phyloP scores from a whole-genome alignment of 2,888 invertebrate species.

The Platycnemis pennipes region DNA sequence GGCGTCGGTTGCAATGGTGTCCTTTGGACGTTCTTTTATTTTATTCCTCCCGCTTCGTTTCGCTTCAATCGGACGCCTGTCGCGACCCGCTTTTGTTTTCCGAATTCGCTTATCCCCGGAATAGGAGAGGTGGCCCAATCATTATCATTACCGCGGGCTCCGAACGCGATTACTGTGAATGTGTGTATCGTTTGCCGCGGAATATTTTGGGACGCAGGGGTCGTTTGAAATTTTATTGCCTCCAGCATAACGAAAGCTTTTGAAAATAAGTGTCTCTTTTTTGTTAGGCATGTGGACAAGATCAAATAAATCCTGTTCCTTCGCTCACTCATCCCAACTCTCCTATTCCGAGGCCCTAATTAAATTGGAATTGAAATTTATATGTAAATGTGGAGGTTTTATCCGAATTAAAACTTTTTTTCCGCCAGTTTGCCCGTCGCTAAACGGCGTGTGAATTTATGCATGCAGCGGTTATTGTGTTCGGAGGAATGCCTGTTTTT shows the following conservation, averaged over 20 bases:
- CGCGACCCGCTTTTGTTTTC: slow-evolving; percentile 16
- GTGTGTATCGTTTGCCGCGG: slow-evolving; percentile 28
- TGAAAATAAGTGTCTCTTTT: neutral
- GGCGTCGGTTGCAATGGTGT: neutral
- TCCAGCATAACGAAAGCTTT: neutral
- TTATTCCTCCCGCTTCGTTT: slow-evolving; percentile 9
- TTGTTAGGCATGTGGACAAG: neutral
- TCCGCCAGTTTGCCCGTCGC: neutral
- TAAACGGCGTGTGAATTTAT: slow-evolving; percentile 28
- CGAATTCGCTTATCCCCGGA: slow-evolving; percentile 32
- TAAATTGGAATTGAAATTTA: slow-evolving; percentile 20
- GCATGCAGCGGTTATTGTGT: neutral
- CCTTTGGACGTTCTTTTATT: neutral
- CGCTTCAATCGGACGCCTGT: neutral
- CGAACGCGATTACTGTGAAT: neutral
- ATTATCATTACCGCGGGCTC: neutral
- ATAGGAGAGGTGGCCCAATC: neutral
- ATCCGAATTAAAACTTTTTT: neutral
- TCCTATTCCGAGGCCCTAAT: neutral
- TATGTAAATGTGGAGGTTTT: neutral
- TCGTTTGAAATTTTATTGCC: slow-evolving; percentile 26
- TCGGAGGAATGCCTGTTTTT: neutral
- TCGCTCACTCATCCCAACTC: neutral
- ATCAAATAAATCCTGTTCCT: slow-evolving; percentile 4
- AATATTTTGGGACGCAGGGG: neutral